phyloP scores from a whole-genome alignment of 2,797 vertebrate species.

The Uromys caudimaculatus region DNA sequence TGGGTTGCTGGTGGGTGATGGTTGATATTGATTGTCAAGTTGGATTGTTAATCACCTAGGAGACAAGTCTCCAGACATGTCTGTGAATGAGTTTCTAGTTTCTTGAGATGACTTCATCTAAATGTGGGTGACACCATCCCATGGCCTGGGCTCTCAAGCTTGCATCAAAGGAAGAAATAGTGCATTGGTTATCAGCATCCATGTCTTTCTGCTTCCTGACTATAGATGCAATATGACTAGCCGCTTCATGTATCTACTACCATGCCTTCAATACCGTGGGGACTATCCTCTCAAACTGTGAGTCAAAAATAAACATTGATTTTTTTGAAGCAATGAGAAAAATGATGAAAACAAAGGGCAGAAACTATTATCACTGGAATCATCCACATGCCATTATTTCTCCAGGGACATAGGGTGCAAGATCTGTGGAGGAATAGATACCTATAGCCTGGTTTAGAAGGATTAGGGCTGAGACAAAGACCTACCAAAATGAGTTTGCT shows the following conservation, averaged over 20 bases:
- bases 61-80: not conserved
- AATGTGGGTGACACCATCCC: not conserved
- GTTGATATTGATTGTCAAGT: not conserved
- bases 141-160: not conserved
- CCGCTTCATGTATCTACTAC: not conserved
- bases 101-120: not conserved
- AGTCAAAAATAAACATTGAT: not conserved
- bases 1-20: not conserved
- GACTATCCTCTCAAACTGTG: not conserved
- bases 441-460: not conserved
- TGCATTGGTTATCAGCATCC: not conserved
- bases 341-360: not conserved
- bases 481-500: not conserved
- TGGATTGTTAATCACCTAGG: not conserved
- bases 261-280: not conserved
- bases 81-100: not conserved
- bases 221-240: too few relatives aligned
- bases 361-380: not conserved
- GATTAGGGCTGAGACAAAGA: not conserved
- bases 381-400: not conserved
- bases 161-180: not conserved
- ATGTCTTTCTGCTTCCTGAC: not conserved
- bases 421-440: not conserved
- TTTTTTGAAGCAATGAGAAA: not conserved
- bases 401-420: not conserved